These are phyloP conservation scores for Dascyllus trimaculatus DNA, from an alignment of 2,113 vertebrate species.

Conservation along the genomic window DNA sequence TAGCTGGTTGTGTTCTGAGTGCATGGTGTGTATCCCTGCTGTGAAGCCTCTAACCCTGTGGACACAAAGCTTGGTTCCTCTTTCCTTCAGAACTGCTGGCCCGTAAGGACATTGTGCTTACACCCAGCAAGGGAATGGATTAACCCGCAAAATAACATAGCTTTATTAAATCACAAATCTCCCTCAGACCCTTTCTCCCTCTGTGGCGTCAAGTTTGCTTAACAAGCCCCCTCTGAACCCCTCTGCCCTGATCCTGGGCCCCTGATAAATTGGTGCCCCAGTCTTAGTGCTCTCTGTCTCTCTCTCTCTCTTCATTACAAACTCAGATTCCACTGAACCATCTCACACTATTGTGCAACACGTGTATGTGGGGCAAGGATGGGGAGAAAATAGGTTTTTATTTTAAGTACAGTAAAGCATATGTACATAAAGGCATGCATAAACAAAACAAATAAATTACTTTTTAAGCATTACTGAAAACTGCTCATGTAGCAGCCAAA, in stretches of 20 bases:
- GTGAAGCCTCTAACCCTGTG: constrained; percentile 26
- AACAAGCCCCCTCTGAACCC: constrained; percentile 57
- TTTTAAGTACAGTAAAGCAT: not conserved
- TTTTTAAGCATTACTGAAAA: constrained; percentile 2
- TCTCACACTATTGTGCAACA: constrained; percentile 46
- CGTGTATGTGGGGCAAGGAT: constrained; percentile 12
- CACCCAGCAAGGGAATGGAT: constrained; percentile 55
- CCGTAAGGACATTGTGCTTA: constrained; percentile 56
- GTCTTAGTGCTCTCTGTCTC: constrained; percentile 51
- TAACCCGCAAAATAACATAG: constrained; percentile 70
- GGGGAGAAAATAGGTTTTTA: not conserved
- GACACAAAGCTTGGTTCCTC: constrained; percentile 36
- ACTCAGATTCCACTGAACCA: constrained; percentile 55
- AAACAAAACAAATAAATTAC: not conserved
- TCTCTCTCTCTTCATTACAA: constrained; percentile 49
- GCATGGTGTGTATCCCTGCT: constrained; percentile 5
- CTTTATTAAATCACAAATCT: constrained; percentile 69
- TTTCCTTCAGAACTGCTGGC: constrained; percentile 55
- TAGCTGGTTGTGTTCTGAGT: constrained; percentile 1
- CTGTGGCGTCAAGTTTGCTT: constrained; percentile 61
- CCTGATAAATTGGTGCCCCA: constrained; percentile 53
- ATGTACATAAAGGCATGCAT: not conserved
- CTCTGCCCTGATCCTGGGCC: constrained; percentile 59
- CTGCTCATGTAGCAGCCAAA: not conserved
- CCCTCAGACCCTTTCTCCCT: constrained; percentile 30